phyloP scores from a whole-genome alignment of 35 echinoderm and acorn worm species.

The Antedon bifida region DNA sequence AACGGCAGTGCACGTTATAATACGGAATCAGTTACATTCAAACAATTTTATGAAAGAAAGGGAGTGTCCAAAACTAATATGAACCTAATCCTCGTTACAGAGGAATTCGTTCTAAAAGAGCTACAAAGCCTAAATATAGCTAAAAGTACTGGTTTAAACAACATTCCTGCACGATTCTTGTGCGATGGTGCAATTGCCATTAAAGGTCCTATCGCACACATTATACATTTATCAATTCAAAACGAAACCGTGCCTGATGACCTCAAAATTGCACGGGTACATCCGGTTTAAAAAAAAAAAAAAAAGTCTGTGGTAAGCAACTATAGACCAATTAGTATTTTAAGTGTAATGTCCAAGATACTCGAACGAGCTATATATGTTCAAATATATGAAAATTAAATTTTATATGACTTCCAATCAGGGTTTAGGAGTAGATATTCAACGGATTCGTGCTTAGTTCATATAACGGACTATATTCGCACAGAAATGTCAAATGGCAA shows the following conservation, averaged over 20 bases:
- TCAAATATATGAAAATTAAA: background rate
- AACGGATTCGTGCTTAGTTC: no score
- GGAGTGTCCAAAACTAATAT: background rate
- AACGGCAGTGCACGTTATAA: background rate
- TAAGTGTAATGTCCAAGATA: constrained; percentile 6
- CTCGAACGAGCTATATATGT: constrained; percentile 15
- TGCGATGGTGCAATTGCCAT: constrained; percentile 4
- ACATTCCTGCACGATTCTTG: constrained; percentile 13
- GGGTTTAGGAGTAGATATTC: no score
- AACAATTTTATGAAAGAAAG: background rate
- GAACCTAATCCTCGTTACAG: background rate
- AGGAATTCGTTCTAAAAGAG: background rate
- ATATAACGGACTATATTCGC: no score
- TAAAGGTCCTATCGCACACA: background rate
- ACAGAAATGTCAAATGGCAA: no score
- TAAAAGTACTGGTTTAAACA: constrained; percentile 11
- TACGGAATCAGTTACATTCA: background rate
- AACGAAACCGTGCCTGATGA: background rate
- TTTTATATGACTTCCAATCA: no score
- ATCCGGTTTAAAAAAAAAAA: background rate
- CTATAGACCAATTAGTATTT: background rate
- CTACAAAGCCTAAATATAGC: background rate
- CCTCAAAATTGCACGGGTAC: background rate
- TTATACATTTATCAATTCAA: constrained; percentile 16
- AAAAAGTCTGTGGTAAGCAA: background rate